Percentiles rank a stretch among this genome's conserved stretches.
Evolutionary conservation across 92 coral and sea anemone species (phyloP).

Genomic region (Porites divaricata): DNA sequence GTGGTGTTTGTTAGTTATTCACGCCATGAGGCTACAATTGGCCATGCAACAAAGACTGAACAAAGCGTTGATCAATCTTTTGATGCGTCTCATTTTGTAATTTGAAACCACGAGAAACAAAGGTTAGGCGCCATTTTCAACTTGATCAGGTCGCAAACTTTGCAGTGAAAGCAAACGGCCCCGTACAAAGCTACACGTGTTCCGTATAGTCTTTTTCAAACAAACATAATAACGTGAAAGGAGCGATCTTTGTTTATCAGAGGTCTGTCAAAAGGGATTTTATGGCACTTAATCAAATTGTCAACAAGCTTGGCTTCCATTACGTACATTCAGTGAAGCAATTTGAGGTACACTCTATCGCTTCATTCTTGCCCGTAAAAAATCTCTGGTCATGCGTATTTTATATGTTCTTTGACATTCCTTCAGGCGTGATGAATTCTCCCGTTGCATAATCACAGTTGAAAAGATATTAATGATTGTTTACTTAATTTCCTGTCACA

Average conservation of each 20-base stretch:
- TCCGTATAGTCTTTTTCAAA: not conserved
- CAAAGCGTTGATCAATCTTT: not conserved
- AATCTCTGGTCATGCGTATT: not conserved
- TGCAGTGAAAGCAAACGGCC: not conserved
- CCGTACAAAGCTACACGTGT: constrained; percentile 3
- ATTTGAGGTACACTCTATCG: not conserved
- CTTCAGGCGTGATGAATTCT: not conserved
- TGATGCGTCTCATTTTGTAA: not conserved
- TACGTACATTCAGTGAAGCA: not conserved
- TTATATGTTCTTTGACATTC: not conserved
- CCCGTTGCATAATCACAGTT: not conserved
- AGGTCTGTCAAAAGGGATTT: constrained; percentile 11
- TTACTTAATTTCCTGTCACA: not conserved
- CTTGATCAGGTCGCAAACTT: not conserved
- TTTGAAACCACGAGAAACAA: not conserved
- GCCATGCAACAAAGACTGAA: not conserved
- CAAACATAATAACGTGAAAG: not conserved
- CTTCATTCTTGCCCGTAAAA: not conserved
- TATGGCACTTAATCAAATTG: not conserved
- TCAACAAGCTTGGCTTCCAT: not conserved
- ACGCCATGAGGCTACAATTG: not conserved
- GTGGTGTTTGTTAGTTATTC: not conserved
- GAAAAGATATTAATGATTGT: not conserved
- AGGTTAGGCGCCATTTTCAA: not conserved
- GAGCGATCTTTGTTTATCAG: not conserved